Base-by-base conservation (phyloP, 2,113 vertebrate species). In the Tapirus terrestris region DNA sequence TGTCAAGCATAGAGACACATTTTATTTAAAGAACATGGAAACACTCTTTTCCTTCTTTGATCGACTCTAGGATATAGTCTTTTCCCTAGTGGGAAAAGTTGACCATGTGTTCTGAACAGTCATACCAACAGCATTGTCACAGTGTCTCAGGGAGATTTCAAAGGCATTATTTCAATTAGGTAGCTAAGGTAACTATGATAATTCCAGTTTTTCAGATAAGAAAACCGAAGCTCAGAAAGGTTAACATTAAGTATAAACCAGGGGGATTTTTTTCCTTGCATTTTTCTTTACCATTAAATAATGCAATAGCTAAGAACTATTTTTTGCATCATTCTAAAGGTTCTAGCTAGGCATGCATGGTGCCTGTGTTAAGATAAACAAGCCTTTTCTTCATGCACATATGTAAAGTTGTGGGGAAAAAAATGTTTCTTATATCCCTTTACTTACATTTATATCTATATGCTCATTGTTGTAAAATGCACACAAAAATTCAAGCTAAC, bases 21-120 rank as follows among this genome's bases (percentile, higher is more conserved):
- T 97, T 98, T 97, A 98, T 97, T 97, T 96, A 97, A 98, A 98
- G 92, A 97, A 67, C 48, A 67, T 63, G 87, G 77, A 94, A 98
- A 98, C 85, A 79, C 80, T 39, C 27, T n/a, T 85, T 93, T 86
- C 56, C 70, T 96, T 95, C 76, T 95, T 33, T 86, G 45, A 97
- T 43, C 86, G 63, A 84, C 39, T 97, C 45, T 90, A 82, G 14
- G 58, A 95, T 75, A 51, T 6, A 67, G 53, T 89, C 43, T 81
- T 96, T 98, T 67, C 31, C 48, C 87, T 39, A 39, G 4, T 39
- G 39, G 39, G 39, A 39, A 39, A 75, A 85, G 31, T 33, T 73
- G 61, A 68, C 23, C 18, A 33, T 29, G 9, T 63, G 95, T 96
- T 77, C 67, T 36, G 72, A 83, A 73, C 39, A 36, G 29, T 80